A percentile compares a stretch with the other conserved stretches of the same genome.
Evolutionary conservation across 2,888 invertebrate genomes (phyloP).

Genomic region (Ctena decussata): DNA sequence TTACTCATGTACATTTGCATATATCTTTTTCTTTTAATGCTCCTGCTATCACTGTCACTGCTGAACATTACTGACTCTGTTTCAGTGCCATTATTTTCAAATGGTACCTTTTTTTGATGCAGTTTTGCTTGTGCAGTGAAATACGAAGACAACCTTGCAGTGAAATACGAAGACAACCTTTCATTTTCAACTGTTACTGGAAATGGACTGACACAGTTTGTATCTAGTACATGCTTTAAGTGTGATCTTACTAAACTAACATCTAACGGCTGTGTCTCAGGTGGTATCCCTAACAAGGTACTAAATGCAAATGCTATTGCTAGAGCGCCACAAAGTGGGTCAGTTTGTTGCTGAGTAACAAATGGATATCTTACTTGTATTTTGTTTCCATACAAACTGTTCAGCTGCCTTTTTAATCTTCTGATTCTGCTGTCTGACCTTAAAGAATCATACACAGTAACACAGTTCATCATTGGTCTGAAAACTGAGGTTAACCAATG

Average conservation of each 20-base stretch:
- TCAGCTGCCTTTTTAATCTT: neutral
- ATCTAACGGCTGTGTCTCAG: neutral
- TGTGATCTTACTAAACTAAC: neutral
- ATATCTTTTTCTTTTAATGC: too few species aligned
- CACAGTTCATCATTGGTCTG: neutral
- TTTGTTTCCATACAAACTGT: conserved; percentile 11
- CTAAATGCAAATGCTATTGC: conserved; percentile 23
- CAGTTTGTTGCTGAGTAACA: conserved; percentile 8
- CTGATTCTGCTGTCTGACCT: neutral
- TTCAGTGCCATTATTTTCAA: too few species aligned
- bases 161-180: too few species aligned
- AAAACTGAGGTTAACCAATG: conserved; percentile 25
- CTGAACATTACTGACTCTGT: too few species aligned
- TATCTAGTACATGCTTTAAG: too few species aligned
- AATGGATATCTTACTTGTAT: neutral
- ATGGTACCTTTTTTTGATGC: too few species aligned
- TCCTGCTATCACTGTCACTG: too few species aligned
- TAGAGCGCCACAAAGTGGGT: conserved; percentile 12
- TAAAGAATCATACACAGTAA: conserved; percentile 24
- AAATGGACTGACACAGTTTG: too few species aligned
- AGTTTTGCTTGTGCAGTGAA: too few species aligned
- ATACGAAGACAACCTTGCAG: too few species aligned
- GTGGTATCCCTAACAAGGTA: neutral
- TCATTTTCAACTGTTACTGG: too few species aligned
- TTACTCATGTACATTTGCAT: too few species aligned